Evolutionary conservation across 2,797 vertebrate genomes (phyloP).

Genomic region (Sebastes iracundus): DNA sequence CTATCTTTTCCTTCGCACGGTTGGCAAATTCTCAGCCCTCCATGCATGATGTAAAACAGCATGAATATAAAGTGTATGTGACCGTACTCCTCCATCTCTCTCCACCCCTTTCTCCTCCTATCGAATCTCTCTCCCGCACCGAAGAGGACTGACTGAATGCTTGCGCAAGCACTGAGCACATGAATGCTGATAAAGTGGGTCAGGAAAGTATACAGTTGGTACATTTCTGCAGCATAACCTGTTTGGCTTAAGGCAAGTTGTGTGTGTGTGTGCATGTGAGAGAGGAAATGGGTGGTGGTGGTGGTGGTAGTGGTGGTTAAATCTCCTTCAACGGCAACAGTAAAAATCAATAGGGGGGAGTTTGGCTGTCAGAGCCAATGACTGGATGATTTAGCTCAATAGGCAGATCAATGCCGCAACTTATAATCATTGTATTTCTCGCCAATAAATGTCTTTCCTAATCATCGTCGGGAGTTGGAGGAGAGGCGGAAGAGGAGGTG

Average conservation of each 20-base stretch:
- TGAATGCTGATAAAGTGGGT: conserved; percentile 55
- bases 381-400: conserved; percentile 66
- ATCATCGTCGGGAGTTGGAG: conserved; percentile 52
- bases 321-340: conserved; percentile 58
- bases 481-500: conserved; percentile 14
- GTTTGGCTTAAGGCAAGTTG: conserved; percentile 35
- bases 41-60: conserved; percentile 28
- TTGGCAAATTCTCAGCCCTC: conserved; percentile 2
- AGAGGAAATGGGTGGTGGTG: not conserved
- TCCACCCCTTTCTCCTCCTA: not conserved
- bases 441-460: conserved; percentile 55
- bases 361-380: conserved; percentile 68
- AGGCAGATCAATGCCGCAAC: conserved; percentile 67
- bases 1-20: conserved; percentile 14
- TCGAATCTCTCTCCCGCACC: conserved; percentile 11
- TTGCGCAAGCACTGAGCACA: conserved; percentile 28
- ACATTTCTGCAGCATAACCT: conserved; percentile 52
- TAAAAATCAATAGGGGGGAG: conserved; percentile 69
- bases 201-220: conserved; percentile 51
- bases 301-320: conserved; percentile 13
- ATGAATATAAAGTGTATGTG: conserved; percentile 27
- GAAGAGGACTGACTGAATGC: conserved; percentile 30
- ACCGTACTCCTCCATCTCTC: not conserved
- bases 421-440: conserved; percentile 71
- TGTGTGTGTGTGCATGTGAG: not conserved